Conservation (phyloP, 2,113 vertebrate species). For the Scophthalmus maximus region DNA sequence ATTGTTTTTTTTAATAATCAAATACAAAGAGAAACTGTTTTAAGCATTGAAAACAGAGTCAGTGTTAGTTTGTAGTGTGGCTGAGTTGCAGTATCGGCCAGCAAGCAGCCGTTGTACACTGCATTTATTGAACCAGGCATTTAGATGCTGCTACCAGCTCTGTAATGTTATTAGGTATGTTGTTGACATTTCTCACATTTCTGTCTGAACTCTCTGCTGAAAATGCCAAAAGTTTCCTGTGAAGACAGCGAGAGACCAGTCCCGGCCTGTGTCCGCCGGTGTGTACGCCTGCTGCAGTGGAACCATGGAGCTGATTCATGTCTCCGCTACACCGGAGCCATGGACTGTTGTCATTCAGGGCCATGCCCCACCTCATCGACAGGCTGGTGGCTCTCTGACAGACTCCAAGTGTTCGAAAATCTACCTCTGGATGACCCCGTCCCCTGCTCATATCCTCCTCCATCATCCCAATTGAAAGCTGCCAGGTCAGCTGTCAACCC, state of each 20-base stretch:
- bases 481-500: conserved; percentile 74
- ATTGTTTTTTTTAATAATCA: not conserved
- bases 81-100: not conserved
- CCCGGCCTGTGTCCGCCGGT: not conserved
- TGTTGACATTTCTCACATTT: not conserved
- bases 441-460: conserved; percentile 47
- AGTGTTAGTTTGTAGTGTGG: not conserved
- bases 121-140: too few relatives aligned
- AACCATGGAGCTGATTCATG: conserved; percentile 47
- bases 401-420: conserved; percentile 55
- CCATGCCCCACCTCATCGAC: conserved; percentile 44
- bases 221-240: conserved; percentile 9
- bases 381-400: conserved; percentile 42
- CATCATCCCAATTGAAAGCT: conserved; percentile 52
- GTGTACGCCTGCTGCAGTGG: conserved; percentile 24
- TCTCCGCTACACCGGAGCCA: conserved; percentile 13
- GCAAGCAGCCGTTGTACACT: not conserved
- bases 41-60: not conserved
- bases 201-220: conserved; percentile 14
- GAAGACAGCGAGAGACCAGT: not conserved
- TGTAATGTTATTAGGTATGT: not conserved
- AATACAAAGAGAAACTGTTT: not conserved
- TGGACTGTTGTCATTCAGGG: conserved; percentile 54
- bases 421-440: conserved; percentile 69
- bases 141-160: not conserved